Evolutionary conservation across 2,113 vertebrate species (phyloP).

Genomic region (Thomomys bottae): DNA sequence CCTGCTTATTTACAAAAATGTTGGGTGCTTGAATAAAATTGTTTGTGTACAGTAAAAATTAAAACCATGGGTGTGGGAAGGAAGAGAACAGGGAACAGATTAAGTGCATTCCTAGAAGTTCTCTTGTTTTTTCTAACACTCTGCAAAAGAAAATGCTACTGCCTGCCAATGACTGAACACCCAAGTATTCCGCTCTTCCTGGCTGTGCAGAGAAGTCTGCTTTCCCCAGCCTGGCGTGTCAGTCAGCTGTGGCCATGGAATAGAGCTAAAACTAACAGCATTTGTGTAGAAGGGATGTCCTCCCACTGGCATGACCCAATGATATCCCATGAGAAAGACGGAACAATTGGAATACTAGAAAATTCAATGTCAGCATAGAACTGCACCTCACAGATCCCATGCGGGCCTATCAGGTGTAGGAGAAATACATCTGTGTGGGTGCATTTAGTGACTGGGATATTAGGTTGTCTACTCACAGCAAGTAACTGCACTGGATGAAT

Average conservation of each 20-base stretch:
- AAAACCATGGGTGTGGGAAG: accelerated
- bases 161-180: accelerated
- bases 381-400: accelerated
- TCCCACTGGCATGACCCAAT: background rate
- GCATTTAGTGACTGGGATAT: accelerated
- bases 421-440: background rate
- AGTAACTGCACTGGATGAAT: background rate
- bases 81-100: background rate
- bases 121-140: background rate
- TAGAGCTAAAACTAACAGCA: too few relatives aligned
- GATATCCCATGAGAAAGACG: background rate
- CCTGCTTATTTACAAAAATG: conserved; percentile 18
- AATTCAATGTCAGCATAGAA: background rate
- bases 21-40: background rate
- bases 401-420: accelerated
- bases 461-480: background rate
- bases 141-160: background rate
- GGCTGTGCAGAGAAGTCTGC: accelerated
- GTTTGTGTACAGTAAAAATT: background rate
- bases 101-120: too few relatives aligned
- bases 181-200: background rate
- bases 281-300: background rate
- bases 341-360: too few relatives aligned
- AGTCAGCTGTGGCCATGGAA: background rate
- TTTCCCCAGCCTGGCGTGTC: background rate